Base-by-base conservation (phyloP, 2,113 vertebrate species). In the Campylomormyrus numenius region DNA sequence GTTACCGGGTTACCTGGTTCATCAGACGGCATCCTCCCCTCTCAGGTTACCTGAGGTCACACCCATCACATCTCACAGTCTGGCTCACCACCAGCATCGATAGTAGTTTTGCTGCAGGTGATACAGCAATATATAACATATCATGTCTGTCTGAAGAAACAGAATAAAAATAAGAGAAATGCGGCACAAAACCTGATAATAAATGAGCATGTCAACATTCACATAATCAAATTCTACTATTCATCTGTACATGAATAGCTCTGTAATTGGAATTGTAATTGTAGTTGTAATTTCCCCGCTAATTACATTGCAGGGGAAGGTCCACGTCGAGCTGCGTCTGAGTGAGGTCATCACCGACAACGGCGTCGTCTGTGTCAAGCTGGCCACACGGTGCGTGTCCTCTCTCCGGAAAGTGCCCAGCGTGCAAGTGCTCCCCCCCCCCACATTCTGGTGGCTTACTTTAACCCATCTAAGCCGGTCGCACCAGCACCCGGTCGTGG, bases 301-400 rank as follows among this genome's bases (percentile, higher is more conserved):
- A 42, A 87, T 21, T 91, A 39, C 70, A 92, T 94, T 93, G 92
- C 96, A 99, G 98, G 98, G 98, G 90, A 99, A 99, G 92, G 98
- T 99, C 90, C 98, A 99, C 92, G 95, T 99, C 45, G 98, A 99
- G 93, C 96, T 99, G 92, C 96, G 98, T 89, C 96, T 99, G 93
- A 99, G 97, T 91, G 98, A 99, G 94, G 98, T 99, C 94, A 99
- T 99, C 94, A 99, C 98, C 9, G 98, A 99, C 95, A 97, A 96
- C 0, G 98, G 98, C 10, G 96, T 94, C 39, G 94, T 98, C 95
- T 99, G 96, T 95, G 98, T 99, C 94, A 99, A 99, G 93, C 96
- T 99, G 6, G 98, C 98, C 91, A 96, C 97, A 92, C 95, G 98
- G 98, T 99, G 95, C 96, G 97, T 90, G 39, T 52, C n/a, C 97